These are phyloP conservation scores for Isichthys henryi DNA, from an alignment of 2,113 vertebrate genomes.

Conservation along the genomic window DNA sequence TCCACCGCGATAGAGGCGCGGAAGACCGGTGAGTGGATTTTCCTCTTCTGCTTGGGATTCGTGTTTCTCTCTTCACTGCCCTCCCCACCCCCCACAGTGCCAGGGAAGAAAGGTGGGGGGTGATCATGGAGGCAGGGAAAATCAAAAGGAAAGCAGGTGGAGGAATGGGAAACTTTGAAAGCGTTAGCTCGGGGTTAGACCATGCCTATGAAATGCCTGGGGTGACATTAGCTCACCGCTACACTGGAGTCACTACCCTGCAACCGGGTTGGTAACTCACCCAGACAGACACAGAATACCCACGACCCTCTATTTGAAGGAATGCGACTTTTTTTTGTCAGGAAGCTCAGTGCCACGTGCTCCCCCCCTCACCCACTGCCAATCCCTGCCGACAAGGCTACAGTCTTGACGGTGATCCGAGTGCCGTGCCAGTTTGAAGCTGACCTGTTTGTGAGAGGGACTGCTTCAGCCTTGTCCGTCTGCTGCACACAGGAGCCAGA, in stretches of 20 bases:
- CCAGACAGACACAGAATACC: slow-evolving; percentile 40
- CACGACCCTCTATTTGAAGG: too few relatives aligned
- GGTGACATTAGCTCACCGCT: not conserved
- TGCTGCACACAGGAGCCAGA: slow-evolving; percentile 15
- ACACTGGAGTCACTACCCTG: slow-evolving; percentile 42
- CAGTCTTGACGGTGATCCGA: not conserved
- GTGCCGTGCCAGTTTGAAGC: not conserved
- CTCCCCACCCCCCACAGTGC: slow-evolving; percentile 4
- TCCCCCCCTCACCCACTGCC: not conserved
- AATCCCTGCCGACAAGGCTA: not conserved
- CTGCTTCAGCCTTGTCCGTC: not conserved
- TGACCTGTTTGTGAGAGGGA: not conserved
- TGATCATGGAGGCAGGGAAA: slow-evolving; percentile 19
- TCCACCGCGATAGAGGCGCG: slow-evolving; percentile 39
- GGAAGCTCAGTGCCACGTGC: slow-evolving; percentile 35
- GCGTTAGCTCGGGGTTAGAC: slow-evolving; percentile 54
- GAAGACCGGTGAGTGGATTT: slow-evolving; percentile 46
- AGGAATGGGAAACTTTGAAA: slow-evolving; percentile 51
- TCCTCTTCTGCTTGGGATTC: slow-evolving; percentile 15
- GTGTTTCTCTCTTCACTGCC: slow-evolving; percentile 17
- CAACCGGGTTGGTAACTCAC: slow-evolving; percentile 55
- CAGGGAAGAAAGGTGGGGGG: slow-evolving; percentile 25
- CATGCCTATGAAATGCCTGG: slow-evolving; percentile 35
- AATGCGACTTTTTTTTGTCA: slow-evolving; percentile 24
- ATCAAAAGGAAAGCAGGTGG: slow-evolving; percentile 40